Conservation (phyloP, 2,888 invertebrate genomes). For the Mayetiola destructor region DNA sequence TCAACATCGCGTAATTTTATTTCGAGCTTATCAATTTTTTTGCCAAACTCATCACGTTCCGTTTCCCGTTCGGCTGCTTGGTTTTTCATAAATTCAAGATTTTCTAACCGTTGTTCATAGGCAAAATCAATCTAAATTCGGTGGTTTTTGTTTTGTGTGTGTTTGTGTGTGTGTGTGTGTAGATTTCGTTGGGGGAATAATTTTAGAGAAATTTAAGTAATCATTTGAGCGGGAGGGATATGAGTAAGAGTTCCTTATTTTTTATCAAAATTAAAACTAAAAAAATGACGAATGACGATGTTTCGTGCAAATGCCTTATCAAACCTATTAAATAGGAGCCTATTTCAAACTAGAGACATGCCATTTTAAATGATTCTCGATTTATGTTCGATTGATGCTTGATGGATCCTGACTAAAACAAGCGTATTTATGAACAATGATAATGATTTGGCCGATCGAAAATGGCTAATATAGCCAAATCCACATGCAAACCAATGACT, state of each 20-base stretch:
- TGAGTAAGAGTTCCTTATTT: too few relatives aligned
- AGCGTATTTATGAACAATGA: too few relatives aligned
- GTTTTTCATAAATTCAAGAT: conserved; percentile 76
- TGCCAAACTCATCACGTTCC: conserved; percentile 74
- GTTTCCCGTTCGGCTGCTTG: conserved; percentile 78
- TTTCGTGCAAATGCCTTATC: too few relatives aligned
- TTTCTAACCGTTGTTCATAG: conserved; percentile 72
- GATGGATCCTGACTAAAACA: too few relatives aligned
- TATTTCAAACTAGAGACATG: too few relatives aligned
- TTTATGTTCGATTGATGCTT: too few relatives aligned
- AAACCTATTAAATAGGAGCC: too few relatives aligned
- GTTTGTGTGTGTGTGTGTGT: too few relatives aligned
- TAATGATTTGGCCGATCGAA: not conserved
- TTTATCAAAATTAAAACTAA: too few relatives aligned
- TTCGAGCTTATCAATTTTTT: conserved; percentile 49
- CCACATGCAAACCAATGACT: not conserved
- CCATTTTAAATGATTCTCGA: too few relatives aligned
- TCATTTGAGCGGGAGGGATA: not conserved
- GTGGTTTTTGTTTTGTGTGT: conserved; percentile 1
- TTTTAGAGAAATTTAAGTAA: not conserved
- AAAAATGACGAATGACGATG: too few relatives aligned
- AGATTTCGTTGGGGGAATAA: too few relatives aligned
- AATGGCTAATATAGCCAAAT: not conserved
- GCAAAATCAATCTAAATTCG: conserved; percentile 61
- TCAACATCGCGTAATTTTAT: conserved; percentile 45